Evolutionary conservation across 2,888 invertebrate genomes (phyloP).

Genomic region (Allacma fusca): DNA sequence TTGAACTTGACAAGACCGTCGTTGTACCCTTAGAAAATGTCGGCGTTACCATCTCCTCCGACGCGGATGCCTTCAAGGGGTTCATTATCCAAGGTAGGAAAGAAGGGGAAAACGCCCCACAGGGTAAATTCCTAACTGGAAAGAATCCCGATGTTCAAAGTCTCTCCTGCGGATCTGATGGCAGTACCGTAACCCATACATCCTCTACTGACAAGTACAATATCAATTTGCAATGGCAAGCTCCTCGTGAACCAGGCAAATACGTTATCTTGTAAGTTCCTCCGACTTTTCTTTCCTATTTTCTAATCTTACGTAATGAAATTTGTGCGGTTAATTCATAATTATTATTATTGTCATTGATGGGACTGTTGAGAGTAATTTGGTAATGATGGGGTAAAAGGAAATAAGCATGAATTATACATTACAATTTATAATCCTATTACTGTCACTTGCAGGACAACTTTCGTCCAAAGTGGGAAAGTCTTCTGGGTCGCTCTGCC

Average conservation of each 20-base stretch:
- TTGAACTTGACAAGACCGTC: not conserved
- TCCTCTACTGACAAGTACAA: not conserved
- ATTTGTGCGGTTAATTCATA: too few species aligned
- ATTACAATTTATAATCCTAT: too few species aligned
- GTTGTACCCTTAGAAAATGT: slow-evolving; percentile 11
- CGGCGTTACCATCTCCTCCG: not conserved
- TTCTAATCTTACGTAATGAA: too few species aligned
- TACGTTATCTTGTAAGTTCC: slow-evolving; percentile 32
- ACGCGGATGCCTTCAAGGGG: slow-evolving; percentile 18
- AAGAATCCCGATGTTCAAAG: not conserved
- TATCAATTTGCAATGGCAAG: slow-evolving; percentile 20
- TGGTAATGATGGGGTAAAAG: too few species aligned
- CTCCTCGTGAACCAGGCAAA: slow-evolving; percentile 8
- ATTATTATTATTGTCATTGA: too few species aligned
- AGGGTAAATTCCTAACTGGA: not conserved
- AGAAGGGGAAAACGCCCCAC: not conserved
- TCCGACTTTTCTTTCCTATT: too few species aligned
- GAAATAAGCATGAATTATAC: too few species aligned
- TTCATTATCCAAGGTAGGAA: slow-evolving; percentile 26
- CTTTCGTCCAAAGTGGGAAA: slow-evolving; percentile 20
- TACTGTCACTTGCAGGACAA: slow-evolving; percentile 24
- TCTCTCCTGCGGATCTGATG: slow-evolving; percentile 16
- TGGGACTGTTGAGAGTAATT: too few species aligned
- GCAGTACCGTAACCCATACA: slow-evolving; percentile 24
- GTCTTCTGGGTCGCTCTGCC: slow-evolving; percentile 22